These are phyloP conservation scores for Trachymyrmex septentrionalis DNA, from an alignment of 1,140 invertebrate genomes.

Conservation along the genomic window DNA sequence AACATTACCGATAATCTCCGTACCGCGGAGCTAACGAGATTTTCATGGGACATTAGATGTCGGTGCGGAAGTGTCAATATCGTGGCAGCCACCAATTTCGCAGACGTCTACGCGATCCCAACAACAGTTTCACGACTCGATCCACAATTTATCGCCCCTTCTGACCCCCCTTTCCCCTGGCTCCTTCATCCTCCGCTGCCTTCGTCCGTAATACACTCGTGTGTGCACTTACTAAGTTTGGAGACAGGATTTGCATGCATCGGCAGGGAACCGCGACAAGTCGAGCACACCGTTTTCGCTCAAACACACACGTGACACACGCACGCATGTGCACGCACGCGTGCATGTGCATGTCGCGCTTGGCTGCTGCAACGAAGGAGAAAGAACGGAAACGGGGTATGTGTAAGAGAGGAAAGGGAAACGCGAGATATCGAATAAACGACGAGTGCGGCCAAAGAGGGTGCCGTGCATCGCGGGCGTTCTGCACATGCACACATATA, in stretches of 20 bases:
- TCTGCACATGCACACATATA: not conserved
- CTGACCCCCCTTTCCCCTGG: not conserved
- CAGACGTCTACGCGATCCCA: constrained; percentile 61
- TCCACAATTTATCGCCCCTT: constrained; percentile 71
- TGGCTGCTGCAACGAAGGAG: constrained; percentile 1
- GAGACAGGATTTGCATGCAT: constrained; percentile 76
- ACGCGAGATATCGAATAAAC: constrained; percentile 66
- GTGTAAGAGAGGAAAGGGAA: constrained; percentile 4
- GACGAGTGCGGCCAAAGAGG: constrained; percentile 38
- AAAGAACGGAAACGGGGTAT: constrained; percentile 7
- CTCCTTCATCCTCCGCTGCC: not conserved
- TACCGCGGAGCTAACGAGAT: constrained; percentile 53
- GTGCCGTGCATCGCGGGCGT: constrained; percentile 31
- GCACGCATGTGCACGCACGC: not conserved
- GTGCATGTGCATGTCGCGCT: constrained; percentile 22
- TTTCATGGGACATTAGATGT: constrained; percentile 61
- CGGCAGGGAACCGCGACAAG: constrained; percentile 45
- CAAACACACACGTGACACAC: not conserved
- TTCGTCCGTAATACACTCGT: constrained; percentile 69
- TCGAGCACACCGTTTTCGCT: constrained; percentile 17
- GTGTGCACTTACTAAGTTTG: constrained; percentile 73
- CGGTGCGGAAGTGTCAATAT: constrained; percentile 54
- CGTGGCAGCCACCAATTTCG: constrained; percentile 70
- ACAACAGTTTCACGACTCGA: constrained; percentile 69
- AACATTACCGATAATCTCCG: constrained; percentile 43